Evolutionary conservation across 53 echinoderm and acorn worm genomes (phyloP).

Genomic region (Zoroaster sp.): DNA sequence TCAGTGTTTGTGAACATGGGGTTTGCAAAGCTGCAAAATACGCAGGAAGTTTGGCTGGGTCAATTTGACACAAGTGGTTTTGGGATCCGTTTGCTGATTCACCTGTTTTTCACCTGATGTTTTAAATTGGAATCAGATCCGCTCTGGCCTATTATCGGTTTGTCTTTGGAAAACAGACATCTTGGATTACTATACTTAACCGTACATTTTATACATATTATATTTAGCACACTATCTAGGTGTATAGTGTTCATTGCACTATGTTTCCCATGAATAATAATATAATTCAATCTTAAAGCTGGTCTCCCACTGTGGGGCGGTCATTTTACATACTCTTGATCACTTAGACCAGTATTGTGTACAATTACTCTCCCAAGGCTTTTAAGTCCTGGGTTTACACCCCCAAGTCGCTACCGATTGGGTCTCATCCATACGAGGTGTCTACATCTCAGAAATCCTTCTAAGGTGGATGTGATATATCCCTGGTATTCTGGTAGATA

Average conservation of each 20-base stretch:
- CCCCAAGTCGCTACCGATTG: slow-evolving; percentile 32
- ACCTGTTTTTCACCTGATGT: slow-evolving; percentile 8
- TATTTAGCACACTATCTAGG: slow-evolving; percentile 62
- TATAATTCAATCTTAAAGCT: slow-evolving; percentile 21
- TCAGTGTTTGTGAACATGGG: not conserved
- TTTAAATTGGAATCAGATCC: not conserved
- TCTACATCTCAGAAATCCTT: not conserved
- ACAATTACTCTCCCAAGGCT: not conserved
- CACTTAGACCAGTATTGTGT: not conserved
- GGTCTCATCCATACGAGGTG: slow-evolving; percentile 49
- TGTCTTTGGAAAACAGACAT: slow-evolving; percentile 17
- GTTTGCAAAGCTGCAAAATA: not conserved
- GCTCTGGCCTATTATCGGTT: slow-evolving; percentile 1
- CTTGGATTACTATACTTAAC: slow-evolving; percentile 12
- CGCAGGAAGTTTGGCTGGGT: not conserved
- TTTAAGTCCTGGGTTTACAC: not conserved
- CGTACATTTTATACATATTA: slow-evolving; percentile 55
- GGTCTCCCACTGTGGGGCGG: slow-evolving; percentile 38
- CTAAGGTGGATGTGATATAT: slow-evolving; percentile 22
- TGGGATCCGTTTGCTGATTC: not conserved
- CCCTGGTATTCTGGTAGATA: slow-evolving; percentile 24
- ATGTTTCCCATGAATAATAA: slow-evolving; percentile 51
- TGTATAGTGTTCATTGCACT: slow-evolving; percentile 56
- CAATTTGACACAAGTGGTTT: slow-evolving; percentile 6
- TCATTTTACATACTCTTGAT: slow-evolving; percentile 5